Base-by-base conservation (phyloP, 2,888 invertebrate species). In the Leptinotarsa haldemani region DNA sequence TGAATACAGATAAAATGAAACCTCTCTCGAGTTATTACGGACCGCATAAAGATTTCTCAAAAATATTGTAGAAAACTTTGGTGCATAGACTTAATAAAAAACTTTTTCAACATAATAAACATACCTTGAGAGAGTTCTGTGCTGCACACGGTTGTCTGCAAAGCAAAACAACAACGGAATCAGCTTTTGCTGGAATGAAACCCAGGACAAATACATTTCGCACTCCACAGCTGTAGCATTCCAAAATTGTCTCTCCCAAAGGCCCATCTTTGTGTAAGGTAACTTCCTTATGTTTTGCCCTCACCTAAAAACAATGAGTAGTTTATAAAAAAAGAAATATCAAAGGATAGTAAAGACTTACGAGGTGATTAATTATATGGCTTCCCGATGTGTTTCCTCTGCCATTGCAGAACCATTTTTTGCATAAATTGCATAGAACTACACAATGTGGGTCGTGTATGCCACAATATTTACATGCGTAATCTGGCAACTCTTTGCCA, bases 391-490 rank as follows among this genome's bases (percentile, higher is more conserved):
- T 98, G 85, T 97, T 98, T 18, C 99, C 99, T 73, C 98, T 92
- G 1, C 98, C 99, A 90, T 99, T 99, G 88, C 99, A 99, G 87
- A 99, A 99, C 99, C 99, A 99, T 86, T 99, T 98, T 86, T 97
- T 97, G 87, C 99, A 99, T 75, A 96, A 92, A 86, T 98, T 98
- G 88, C 99, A 99, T 94, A 97, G 96, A 71, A 99, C 98, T 56
- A 99, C 99, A 83, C 97, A 97, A 78, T 95, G 93, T 0, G 97
- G 98, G 86, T 99, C 98, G 86, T 98, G 98, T 79, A 99, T 98
- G 65, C 99, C 99, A 88, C 99, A 99, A 87, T 99, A 99, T 86
- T 98, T 97, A 91, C 99, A 99, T 0, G 99, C 99, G 90, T 98
- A 97, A 79, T 95, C 94, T 1, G 99, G 98, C 76, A 98, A 88